These are phyloP conservation scores for Platycheirus rosarum DNA, from an alignment of 2,888 invertebrate species.

Conservation along the genomic window DNA sequence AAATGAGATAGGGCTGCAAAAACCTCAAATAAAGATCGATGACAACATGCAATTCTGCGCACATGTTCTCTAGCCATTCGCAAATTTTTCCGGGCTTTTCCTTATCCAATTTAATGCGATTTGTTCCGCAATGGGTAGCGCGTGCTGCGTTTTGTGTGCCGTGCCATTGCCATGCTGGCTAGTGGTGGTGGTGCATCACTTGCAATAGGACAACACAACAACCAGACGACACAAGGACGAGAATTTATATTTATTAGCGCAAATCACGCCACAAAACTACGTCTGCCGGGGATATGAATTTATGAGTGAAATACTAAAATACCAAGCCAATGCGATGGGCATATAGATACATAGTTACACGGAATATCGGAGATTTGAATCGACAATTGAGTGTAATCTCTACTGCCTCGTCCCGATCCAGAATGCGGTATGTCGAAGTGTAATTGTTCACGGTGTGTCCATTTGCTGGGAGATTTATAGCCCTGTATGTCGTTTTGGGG, in stretches of 20 bases:
- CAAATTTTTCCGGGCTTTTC: constrained; percentile 50
- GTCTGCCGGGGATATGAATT: constrained; percentile 59
- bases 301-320: constrained; percentile 59
- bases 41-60: constrained; percentile 70
- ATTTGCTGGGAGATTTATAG: constrained; percentile 58
- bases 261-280: constrained; percentile 62
- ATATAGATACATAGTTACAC: constrained; percentile 50
- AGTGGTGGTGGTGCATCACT: constrained; percentile 57
- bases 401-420: not conserved
- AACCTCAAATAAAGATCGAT: constrained; percentile 65
- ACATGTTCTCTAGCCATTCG: constrained; percentile 60
- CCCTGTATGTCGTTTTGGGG: too few species aligned
- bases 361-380: constrained; percentile 49
- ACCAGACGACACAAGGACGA: constrained; percentile 40
- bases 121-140: constrained; percentile 67
- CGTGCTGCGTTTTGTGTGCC: constrained; percentile 26
- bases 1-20: constrained; percentile 24
- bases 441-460: constrained; percentile 59
- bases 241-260: constrained; percentile 65
- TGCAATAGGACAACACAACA: constrained; percentile 32
- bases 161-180: too few species aligned
- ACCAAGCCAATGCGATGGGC: constrained; percentile 60
- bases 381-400: constrained; percentile 68
- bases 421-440: constrained; percentile 50
- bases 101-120: constrained; percentile 68